phyloP scores from a whole-genome alignment of 2,113 vertebrate genomes.

The Chaetorhynchus papuensis region DNA sequence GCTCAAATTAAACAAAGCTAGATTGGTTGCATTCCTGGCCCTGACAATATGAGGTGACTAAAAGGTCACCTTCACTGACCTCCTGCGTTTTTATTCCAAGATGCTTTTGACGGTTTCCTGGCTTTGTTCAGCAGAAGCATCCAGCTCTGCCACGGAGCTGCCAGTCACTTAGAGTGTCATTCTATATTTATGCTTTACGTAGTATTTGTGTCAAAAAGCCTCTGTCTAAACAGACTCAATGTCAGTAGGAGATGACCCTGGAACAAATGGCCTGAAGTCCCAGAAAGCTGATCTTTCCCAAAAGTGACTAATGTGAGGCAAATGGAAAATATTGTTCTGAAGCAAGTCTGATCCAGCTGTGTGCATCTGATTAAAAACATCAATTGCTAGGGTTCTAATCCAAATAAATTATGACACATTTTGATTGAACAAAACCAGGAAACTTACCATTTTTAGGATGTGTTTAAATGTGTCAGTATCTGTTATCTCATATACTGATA shows the following conservation, averaged over 20 bases:
- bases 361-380: conserved; percentile 9
- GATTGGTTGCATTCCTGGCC: not conserved
- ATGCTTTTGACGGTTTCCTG: conserved; percentile 36
- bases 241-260: conserved; percentile 11
- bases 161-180: not conserved
- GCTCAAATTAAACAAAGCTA: not conserved
- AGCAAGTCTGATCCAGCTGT: not conserved
- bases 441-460: not conserved
- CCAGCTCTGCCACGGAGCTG: not conserved
- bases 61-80: not conserved
- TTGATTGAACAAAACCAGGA: not conserved
- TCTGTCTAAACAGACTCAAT: not conserved
- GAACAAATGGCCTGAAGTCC: conserved; percentile 2
- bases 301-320: conserved; percentile 30
- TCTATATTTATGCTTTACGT: not conserved
- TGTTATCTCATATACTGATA: not conserved
- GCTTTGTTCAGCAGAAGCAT: conserved; percentile 31
- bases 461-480: not conserved
- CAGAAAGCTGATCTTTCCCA: conserved; percentile 14
- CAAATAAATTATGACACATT: not conserved
- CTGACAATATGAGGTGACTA: not conserved
- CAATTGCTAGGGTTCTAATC: not conserved
- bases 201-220: conserved; percentile 18
- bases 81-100: not conserved
- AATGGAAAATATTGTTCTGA: conserved; percentile 15